These are phyloP conservation scores for Branchipolynoe longqiensis DNA, from an alignment of 2,888 invertebrate genomes.

Conservation along the genomic window DNA sequence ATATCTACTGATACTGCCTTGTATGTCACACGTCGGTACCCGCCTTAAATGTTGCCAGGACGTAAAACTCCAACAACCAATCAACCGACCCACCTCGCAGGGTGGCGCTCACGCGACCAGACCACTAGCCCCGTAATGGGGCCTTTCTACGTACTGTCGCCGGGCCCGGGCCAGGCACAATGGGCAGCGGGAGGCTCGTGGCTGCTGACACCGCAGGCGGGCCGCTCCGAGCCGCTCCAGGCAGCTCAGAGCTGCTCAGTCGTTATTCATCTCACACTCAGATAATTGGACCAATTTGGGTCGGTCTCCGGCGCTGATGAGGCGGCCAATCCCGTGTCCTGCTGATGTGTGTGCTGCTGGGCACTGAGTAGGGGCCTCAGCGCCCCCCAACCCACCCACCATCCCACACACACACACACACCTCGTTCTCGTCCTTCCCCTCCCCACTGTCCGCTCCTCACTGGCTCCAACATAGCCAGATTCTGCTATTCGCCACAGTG, in stretches of 20 bases:
- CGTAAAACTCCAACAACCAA: too few relatives aligned
- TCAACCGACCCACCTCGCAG: background rate
- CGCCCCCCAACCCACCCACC: too few relatives aligned
- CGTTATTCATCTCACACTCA: conserved; percentile 40
- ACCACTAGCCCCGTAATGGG: conserved; percentile 37
- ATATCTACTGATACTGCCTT: too few relatives aligned
- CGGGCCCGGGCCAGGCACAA: background rate
- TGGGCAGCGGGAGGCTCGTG: conserved; percentile 34
- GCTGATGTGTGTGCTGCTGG: too few relatives aligned
- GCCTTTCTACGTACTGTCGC: conserved; percentile 41
- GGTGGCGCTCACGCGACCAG: conserved; percentile 37
- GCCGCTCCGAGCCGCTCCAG: conserved; percentile 14
- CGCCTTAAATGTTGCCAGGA: too few relatives aligned
- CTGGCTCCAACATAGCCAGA: too few relatives aligned
- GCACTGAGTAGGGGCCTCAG: too few relatives aligned
- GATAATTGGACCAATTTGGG: conserved; percentile 56
- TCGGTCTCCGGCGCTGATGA: conserved; percentile 32
- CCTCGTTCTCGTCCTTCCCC: too few relatives aligned
- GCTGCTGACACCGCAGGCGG: conserved; percentile 3
- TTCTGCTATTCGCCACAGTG: too few relatives aligned
- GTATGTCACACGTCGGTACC: too few relatives aligned
- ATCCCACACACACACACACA: too few relatives aligned
- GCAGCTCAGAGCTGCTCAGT: conserved; percentile 5
- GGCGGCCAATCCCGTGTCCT: background rate
- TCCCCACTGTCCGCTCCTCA: too few relatives aligned